A percentile compares a stretch with the other conserved stretches of the same genome.
Conservation (phyloP, 2,797 vertebrate species). For the Tapirus indicus region DNA sequence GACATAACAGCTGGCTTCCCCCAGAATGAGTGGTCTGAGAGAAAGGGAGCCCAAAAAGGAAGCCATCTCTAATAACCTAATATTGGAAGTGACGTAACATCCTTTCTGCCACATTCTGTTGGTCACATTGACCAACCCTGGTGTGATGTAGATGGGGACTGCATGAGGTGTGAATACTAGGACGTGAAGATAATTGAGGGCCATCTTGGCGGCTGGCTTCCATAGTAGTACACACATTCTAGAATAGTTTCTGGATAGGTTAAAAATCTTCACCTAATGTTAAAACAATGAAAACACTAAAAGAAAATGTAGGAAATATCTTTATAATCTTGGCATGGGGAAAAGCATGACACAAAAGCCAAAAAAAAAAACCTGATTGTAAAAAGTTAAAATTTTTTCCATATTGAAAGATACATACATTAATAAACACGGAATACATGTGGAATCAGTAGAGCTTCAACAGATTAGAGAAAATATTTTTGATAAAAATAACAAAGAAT, state of each 20-base stretch:
- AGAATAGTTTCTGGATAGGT: neutral
- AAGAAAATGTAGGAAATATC: neutral
- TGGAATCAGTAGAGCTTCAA: neutral
- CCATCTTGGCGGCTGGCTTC: neutral
- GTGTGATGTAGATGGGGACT: no score
- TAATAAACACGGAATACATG: neutral
- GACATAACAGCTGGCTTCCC: neutral
- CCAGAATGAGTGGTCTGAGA: neutral
- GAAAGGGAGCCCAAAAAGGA: neutral
- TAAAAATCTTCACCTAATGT: neutral
- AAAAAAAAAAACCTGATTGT: neutral
- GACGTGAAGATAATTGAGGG: neutral
- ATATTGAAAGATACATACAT: neutral
- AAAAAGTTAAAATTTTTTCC: neutral
- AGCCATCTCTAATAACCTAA: neutral
- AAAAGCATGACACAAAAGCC: neutral
- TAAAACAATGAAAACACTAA: neutral
- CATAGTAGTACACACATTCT: neutral
- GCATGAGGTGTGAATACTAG: neutral
- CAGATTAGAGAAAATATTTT: neutral
- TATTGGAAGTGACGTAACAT: neutral
- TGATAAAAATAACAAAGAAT: neutral
- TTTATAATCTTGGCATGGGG: neutral
- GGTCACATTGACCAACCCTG: neutral
- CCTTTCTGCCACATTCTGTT: neutral